Evolutionary conservation across 2,888 invertebrate species (phyloP), one percentile per base, ranked within the genome.

Genomic region (Leucophenga maculata): DNA sequence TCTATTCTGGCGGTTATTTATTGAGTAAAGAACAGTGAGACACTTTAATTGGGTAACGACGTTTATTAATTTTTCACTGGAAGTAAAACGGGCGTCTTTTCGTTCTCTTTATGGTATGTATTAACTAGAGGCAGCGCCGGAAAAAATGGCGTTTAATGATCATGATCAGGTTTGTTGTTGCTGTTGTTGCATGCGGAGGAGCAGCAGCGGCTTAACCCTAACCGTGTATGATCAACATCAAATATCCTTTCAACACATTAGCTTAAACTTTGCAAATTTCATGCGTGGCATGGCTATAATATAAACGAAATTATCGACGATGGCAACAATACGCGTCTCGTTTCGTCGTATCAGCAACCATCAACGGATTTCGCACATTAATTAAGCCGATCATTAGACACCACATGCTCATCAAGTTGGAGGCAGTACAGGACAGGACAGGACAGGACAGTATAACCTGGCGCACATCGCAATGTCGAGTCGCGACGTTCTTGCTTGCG

Each of bases 41-140:
- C 84, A 85, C 76, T 82, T 84, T 85, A 83, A 83, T 83, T 80
- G 83, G 69, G 72, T 77, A 84, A 83, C 80, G 82, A 85, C 76
- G 75, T 82, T 78, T 85, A 82, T 80, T 80, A 80, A 84, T 85
- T 80, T 75, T 72, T 73, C 50, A 65, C 50, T 52, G 65, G 50
- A 65, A 65, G n/a, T 50, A 32, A 32, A 52, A 39, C 18, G 16
- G 20, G n/a, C 16, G 62, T 55, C 22, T 55, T 9, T 14, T 8
- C 46, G 13, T 20, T 62, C 22, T 11, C 20, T 54, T 22, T 6
- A 8, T 20, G 18, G 54, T 20, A 18, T n/a, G 22, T 1, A 54
- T 11, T 18, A 18, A 54, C 11, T 18, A 20, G 54, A 52, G 22
- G 9, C 6, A 54, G 22, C 0, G 13, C 1, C 18, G 18, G 8